Conservation (phyloP, 2,113 vertebrate species). For the Trichechus manatus region DNA sequence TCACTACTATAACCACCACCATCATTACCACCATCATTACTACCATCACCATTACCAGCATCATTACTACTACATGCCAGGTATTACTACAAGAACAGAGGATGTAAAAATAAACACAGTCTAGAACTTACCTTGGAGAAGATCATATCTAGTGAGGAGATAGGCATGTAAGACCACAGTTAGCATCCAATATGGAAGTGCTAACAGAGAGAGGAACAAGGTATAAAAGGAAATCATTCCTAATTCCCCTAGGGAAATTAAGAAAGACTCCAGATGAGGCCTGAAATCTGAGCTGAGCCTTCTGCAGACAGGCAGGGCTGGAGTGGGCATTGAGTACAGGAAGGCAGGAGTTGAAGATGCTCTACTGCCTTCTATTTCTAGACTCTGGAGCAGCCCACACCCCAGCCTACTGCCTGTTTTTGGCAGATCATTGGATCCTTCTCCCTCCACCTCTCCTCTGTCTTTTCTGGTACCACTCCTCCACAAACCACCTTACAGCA, state of each 20-base stretch:
- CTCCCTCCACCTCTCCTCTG: neutral
- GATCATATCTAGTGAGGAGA: accelerated
- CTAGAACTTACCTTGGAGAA: neutral
- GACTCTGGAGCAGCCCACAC: neutral
- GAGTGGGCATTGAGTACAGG: neutral
- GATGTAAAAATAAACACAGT: too few species aligned
- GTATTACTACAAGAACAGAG: neutral
- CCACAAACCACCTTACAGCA: neutral
- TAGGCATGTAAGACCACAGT: neutral
- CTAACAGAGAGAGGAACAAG: too few species aligned
- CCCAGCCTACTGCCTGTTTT: neutral
- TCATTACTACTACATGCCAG: neutral
- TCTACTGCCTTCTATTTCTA: neutral
- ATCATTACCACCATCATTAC: neutral
- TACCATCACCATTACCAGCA: neutral
- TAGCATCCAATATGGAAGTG: accelerated
- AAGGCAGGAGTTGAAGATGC: neutral
- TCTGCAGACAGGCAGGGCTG: neutral
- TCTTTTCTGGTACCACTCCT: neutral
- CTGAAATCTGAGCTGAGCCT: neutral
- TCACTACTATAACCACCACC: neutral
- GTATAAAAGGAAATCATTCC: too few species aligned
- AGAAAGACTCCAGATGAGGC: neutral
- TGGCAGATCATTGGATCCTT: too few species aligned
- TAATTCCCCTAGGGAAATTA: too few species aligned